phyloP scores from a whole-genome alignment of 1,140 invertebrate genomes.

The Diuraphis noxia region DNA sequence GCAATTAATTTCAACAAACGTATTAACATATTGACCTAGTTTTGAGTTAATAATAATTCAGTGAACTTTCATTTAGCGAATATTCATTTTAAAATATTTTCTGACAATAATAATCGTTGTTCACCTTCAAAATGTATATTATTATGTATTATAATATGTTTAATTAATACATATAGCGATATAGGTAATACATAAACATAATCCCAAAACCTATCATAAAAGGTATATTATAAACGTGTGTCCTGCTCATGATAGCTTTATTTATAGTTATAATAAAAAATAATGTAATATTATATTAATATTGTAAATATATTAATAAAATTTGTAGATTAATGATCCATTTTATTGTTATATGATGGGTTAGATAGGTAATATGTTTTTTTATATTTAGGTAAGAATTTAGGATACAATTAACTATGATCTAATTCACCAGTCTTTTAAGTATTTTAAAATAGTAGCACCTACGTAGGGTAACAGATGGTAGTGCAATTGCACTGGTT shows the following conservation, averaged over 20 bases:
- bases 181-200: not conserved
- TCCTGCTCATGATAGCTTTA: not conserved
- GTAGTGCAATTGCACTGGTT: too few relatives aligned
- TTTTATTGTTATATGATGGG: not conserved
- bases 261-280: too few relatives aligned
- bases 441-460: too few relatives aligned
- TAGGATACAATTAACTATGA: not conserved
- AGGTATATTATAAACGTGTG: not conserved
- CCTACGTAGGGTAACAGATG: too few relatives aligned
- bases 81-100: not conserved
- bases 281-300: too few relatives aligned
- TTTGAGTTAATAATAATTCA: not conserved
- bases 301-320: not conserved
- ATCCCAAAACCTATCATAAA: not conserved
- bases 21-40: conserved; percentile 12
- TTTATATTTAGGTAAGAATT: not conserved
- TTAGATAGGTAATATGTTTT: not conserved
- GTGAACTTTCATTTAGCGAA: not conserved
- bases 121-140: not conserved
- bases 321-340: not conserved
- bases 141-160: not conserved
- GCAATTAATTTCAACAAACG: not conserved
- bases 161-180: not conserved
- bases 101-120: conserved; percentile 5
- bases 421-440: not conserved